phyloP scores from a whole-genome alignment of 2,797 vertebrate species.

The Rhynchotus rufescens region DNA sequence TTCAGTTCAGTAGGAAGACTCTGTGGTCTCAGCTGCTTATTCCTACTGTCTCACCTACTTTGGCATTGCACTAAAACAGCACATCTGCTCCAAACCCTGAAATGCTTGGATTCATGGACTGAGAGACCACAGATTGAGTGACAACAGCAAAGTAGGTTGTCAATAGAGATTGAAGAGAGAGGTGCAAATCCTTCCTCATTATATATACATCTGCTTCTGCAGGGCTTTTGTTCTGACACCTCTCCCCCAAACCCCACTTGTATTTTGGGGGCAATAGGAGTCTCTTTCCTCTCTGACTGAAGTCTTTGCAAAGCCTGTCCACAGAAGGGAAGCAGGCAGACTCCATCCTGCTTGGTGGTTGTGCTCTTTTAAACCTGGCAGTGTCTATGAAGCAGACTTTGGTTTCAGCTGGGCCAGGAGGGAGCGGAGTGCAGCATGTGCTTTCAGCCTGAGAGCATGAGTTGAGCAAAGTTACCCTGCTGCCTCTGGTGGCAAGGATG shows the following conservation, averaged over 20 bases:
- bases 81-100: slow-evolving; percentile 51
- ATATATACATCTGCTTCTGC: background rate
- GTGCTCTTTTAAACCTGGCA: slow-evolving; percentile 15
- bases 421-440: background rate
- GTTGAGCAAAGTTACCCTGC: background rate
- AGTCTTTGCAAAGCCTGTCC: background rate
- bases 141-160: background rate
- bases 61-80: background rate
- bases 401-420: background rate
- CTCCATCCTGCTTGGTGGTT: background rate
- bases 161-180: background rate
- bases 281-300: background rate
- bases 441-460: slow-evolving; percentile 1
- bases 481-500: slow-evolving; percentile 34
- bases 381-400: slow-evolving; percentile 11
- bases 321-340: background rate
- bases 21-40: slow-evolving; percentile 45
- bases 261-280: background rate
- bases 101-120: background rate
- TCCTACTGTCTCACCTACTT: slow-evolving; percentile 3
- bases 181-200: background rate
- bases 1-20: slow-evolving; percentile 39
- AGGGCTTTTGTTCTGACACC: background rate
- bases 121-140: background rate
- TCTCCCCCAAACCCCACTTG: background rate